Conservation (phyloP, 2,113 vertebrate species). For the Crotalus horridus region DNA sequence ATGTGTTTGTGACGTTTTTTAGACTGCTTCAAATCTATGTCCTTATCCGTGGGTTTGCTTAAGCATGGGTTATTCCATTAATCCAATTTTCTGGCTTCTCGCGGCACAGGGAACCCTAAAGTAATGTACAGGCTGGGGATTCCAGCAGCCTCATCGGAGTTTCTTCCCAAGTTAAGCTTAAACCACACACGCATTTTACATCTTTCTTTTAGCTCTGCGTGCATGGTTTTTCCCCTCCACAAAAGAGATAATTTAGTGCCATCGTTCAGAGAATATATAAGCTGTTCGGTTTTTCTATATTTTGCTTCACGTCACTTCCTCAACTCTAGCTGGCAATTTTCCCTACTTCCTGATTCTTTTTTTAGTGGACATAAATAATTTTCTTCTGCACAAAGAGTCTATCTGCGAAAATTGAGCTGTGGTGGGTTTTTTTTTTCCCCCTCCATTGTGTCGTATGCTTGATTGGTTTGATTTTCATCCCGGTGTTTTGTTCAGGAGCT, state of each 20-base stretch:
- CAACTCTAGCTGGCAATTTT: neutral
- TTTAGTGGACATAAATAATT: neutral
- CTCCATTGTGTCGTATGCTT: no score
- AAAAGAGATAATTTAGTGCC: neutral
- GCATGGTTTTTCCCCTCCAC: neutral
- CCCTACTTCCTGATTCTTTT: neutral
- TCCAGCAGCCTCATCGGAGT: neutral
- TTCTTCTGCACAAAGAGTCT: neutral
- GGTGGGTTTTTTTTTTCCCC: fast-evolving
- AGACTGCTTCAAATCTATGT: neutral
- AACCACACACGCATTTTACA: no score
- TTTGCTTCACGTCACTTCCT: neutral
- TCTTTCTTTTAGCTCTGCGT: neutral
- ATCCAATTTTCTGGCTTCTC: neutral
- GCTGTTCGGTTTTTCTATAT: neutral
- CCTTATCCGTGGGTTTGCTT: neutral
- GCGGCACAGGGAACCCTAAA: neutral
- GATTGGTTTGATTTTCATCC: neutral
- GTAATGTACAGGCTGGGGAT: neutral
- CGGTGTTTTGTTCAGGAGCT: neutral
- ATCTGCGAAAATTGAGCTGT: neutral
- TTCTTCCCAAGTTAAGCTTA: neutral
- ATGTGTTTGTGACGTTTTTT: neutral
- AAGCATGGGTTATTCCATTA: neutral
- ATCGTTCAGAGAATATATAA: no score